Base-by-base conservation (phyloP, 2,113 vertebrate genomes). In the Jaculus jaculus region DNA sequence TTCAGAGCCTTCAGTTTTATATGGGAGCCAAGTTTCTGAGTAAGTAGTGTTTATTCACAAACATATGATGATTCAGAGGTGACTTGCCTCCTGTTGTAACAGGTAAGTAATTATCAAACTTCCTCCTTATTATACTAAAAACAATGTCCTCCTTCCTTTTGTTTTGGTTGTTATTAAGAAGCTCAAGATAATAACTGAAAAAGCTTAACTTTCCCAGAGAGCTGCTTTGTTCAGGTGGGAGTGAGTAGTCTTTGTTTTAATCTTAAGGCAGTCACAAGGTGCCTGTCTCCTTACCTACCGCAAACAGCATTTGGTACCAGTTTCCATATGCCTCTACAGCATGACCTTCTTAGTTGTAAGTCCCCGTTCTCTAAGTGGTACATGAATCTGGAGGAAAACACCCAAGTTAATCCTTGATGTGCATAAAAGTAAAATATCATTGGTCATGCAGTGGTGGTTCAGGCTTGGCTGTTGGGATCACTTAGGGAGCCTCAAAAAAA, bases 1-100 rank as follows among this genome's bases (percentile, higher is more conserved):
- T 75, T 75, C 5, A 85, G 87, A 82, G 91, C 18, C 32, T 13
- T 63, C 51, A 0, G 9, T 85, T 90, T 92, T 93, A 77, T 87
- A 61, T 34, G 24, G 54, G 87, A 91, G 94, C 91, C 96, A 94
- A 88, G 82, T 92, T 93, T 24, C 90, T 74, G 42, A 79, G 39
- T 39, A 69, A 39, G 47, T 71, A 61, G 3, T 71, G 21, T 84
- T 93, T 93, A 75, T 90, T 94, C 51, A 88, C 3, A 21, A 37
- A 65, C 69, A 92, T 90, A 66, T 51, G 88, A 39, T 72, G 84
- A 93, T 93, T 95, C 75, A 73, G 60, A 84, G 66, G 73, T 88
- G 39, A 89, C 84, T 87, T 84, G 79, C 86, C 77, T 89, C 60
- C 42, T 90, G 75, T 24, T 23, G 0, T 39, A 88, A 91, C 18